phyloP scores from a whole-genome alignment of 2,888 invertebrate species.

The Argyra leucocephala region DNA sequence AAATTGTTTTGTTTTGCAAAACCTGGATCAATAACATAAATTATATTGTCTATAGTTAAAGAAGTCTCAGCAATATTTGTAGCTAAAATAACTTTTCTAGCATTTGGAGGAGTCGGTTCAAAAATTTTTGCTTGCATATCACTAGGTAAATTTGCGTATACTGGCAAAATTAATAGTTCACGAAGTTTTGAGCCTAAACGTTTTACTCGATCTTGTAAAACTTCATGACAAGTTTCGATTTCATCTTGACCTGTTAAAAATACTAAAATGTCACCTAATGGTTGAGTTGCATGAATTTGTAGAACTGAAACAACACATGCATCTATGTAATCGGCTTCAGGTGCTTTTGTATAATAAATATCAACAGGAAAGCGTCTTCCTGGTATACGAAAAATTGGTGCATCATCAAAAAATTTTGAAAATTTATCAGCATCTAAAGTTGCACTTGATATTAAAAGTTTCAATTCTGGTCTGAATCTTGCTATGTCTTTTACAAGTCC shows the following conservation, averaged over 20 bases:
- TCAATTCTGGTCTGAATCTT: constrained; percentile 84
- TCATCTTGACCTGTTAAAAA: constrained; percentile 92
- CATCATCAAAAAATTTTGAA: constrained; percentile 95
- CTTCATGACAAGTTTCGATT: constrained; percentile 82
- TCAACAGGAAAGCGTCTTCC: constrained; percentile 97
- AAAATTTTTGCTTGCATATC: constrained; percentile 99
- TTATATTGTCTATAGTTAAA: constrained; percentile 95
- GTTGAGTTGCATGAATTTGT: constrained; percentile 97
- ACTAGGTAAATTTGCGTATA: constrained; percentile 96
- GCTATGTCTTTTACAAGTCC: constrained; percentile 95
- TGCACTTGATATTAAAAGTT: constrained; percentile 93
- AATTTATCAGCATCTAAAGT: constrained; percentile 98
- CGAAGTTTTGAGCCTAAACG: constrained; percentile 86
- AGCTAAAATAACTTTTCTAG: constrained; percentile 92
- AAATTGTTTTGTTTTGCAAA: constrained; percentile 99
- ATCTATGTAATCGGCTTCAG: constrained; percentile 97
- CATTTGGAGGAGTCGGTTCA: constrained; percentile 91
- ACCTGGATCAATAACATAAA: constrained; percentile 98
- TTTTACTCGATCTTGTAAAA: constrained; percentile 80
- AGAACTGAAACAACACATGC: constrained; percentile 94
- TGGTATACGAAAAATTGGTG: constrained; percentile 94
- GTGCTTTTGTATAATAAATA: constrained; percentile 97
- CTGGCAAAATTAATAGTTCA: constrained; percentile 86
- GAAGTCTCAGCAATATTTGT: constrained; percentile 99
- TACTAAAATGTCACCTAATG: constrained; percentile 88